These are phyloP conservation scores for Disparrhopalites patrizii DNA, from an alignment of 2,888 invertebrate genomes.

Conservation along the genomic window DNA sequence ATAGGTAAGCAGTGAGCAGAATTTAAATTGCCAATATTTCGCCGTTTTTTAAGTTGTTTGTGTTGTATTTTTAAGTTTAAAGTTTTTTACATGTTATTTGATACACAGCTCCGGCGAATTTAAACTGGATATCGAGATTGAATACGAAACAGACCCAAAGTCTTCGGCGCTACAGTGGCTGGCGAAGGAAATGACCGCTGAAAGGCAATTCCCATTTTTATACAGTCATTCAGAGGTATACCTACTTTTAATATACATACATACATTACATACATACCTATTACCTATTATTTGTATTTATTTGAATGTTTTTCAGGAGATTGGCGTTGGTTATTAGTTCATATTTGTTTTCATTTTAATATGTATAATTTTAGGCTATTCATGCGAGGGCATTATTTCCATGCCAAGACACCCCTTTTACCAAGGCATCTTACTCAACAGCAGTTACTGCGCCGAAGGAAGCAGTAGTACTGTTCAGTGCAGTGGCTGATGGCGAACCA, in stretches of 20 bases:
- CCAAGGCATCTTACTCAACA: slow-evolving; percentile 79
- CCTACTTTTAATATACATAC: background rate
- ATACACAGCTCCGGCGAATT: background rate
- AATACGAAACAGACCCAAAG: slow-evolving; percentile 69
- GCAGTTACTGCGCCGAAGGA: slow-evolving; percentile 64
- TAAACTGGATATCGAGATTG: slow-evolving; percentile 56
- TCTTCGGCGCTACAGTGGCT: slow-evolving; percentile 88
- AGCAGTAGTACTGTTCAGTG: slow-evolving; percentile 86
- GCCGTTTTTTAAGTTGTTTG: too few relatives aligned
- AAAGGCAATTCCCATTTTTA: slow-evolving; percentile 77
- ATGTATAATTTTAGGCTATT: slow-evolving; percentile 62
- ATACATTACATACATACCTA: background rate
- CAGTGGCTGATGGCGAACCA: slow-evolving; percentile 56
- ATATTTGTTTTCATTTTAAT: too few relatives aligned
- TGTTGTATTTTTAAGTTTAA: too few relatives aligned
- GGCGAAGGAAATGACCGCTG: slow-evolving; percentile 76
- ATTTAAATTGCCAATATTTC: too few relatives aligned
- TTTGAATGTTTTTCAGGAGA: too few relatives aligned
- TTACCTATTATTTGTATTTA: too few relatives aligned
- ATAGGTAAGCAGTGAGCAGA: slow-evolving; percentile 15
- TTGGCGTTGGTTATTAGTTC: too few relatives aligned
- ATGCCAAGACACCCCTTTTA: slow-evolving; percentile 86
- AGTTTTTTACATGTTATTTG: too few relatives aligned
- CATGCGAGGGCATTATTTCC: slow-evolving; percentile 85
- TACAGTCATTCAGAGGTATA: slow-evolving; percentile 74